These are phyloP conservation scores for Papio anubis DNA, from an alignment of 2,113 vertebrate genomes.

Conservation along the genomic window DNA sequence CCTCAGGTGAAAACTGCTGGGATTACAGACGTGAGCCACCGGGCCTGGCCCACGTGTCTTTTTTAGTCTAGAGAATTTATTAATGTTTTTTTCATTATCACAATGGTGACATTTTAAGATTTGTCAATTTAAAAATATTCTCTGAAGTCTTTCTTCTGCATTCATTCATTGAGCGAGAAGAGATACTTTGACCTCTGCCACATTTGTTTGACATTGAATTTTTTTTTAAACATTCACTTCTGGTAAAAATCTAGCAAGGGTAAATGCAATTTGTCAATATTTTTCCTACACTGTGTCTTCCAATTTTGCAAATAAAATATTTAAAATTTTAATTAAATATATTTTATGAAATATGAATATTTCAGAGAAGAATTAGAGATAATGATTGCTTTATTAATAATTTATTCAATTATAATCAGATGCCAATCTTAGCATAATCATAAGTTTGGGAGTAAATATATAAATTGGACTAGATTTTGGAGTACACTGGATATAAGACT, in stretches of 20 bases:
- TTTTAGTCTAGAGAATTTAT: background rate
- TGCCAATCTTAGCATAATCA: background rate
- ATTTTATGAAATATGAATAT: slow-evolving; percentile 30
- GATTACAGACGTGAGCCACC: too few species aligned
- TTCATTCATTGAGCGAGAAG: background rate
- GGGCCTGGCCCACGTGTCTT: accelerated
- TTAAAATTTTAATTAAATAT: background rate
- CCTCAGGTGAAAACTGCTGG: too few species aligned
- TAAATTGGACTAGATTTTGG: background rate
- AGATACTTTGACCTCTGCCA: background rate
- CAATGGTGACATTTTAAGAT: background rate
- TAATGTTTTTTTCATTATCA: background rate
- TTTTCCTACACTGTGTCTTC: background rate
- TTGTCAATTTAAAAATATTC: background rate
- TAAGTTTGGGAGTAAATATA: background rate
- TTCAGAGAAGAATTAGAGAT: background rate
- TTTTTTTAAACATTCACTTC: background rate
- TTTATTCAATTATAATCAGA: slow-evolving; percentile 12
- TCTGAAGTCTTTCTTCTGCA: background rate
- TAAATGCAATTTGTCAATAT: background rate
- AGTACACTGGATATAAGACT: background rate
- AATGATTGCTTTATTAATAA: background rate
- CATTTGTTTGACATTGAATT: background rate
- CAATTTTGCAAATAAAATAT: slow-evolving; percentile 23
- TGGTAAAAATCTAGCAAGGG: background rate